Conservation (phyloP, 2,113 vertebrate species). For the Strigops habroptila region DNA sequence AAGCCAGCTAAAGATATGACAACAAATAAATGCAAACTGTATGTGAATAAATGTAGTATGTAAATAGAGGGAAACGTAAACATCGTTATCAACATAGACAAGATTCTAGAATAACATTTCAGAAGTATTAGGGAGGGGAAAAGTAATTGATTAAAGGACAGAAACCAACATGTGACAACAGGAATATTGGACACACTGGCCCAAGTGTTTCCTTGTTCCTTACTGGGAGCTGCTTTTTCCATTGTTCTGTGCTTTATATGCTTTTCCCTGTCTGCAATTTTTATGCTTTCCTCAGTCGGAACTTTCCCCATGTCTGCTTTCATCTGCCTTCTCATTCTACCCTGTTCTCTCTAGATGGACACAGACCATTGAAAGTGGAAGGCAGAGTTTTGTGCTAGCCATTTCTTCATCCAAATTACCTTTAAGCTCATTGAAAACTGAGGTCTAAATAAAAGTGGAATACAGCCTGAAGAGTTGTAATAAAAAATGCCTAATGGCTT, state of each 20-base stretch:
- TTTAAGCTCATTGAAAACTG: neutral
- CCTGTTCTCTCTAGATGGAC: neutral
- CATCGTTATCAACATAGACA: neutral
- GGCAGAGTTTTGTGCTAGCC: neutral
- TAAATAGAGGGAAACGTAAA: neutral
- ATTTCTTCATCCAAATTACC: slow-evolving; percentile 23
- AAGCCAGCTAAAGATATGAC: neutral
- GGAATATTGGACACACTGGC: neutral
- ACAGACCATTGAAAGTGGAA: neutral
- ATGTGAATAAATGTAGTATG: neutral
- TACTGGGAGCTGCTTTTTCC: neutral
- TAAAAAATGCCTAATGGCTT: slow-evolving; percentile 38
- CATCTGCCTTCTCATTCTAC: neutral
- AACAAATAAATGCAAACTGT: neutral
- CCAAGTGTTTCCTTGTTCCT: neutral
- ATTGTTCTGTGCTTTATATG: neutral
- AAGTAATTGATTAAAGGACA: neutral
- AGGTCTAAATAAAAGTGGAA: slow-evolving; percentile 10
- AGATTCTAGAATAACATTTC: neutral
- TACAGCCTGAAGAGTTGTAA: slow-evolving; percentile 26
- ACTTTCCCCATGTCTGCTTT: neutral
- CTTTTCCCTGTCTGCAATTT: neutral
- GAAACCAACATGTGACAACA: neutral
- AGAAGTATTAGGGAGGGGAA: neutral
- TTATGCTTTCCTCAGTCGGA: neutral